phyloP scores from a whole-genome alignment of 2,888 invertebrate species.

The Troides aeacus region DNA sequence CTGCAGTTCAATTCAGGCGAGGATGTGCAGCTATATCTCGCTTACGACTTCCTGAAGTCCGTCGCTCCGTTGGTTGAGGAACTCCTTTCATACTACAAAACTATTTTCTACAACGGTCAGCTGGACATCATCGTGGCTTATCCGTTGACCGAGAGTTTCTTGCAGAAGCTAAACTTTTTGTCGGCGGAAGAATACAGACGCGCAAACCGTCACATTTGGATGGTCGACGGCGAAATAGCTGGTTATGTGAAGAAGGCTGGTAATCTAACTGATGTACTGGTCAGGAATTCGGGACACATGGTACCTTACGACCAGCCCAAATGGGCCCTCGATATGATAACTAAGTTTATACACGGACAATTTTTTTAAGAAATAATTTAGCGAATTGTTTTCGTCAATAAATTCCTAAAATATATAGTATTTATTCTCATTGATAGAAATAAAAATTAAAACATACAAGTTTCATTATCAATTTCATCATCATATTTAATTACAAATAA shows the following conservation, averaged over 20 bases:
- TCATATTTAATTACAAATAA: conserved; percentile 23
- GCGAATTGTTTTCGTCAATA: neutral
- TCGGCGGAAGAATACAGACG: conserved; percentile 81
- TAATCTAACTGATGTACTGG: conserved; percentile 85
- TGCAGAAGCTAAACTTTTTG: conserved; percentile 84
- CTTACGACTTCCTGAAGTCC: conserved; percentile 80
- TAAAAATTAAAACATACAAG: neutral
- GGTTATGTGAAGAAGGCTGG: conserved; percentile 86
- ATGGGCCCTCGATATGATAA: conserved; percentile 79
- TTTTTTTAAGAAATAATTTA: conserved; percentile 31
- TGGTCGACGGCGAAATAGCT: conserved; percentile 82
- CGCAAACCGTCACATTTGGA: conserved; percentile 84
- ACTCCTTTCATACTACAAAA: conserved; percentile 71
- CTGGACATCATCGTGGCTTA: conserved; percentile 83
- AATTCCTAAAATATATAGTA: neutral
- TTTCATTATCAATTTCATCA: conserved; percentile 1
- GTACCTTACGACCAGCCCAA: conserved; percentile 81
- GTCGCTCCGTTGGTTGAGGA: conserved; percentile 70
- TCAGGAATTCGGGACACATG: conserved; percentile 89
- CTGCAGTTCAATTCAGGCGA: conserved; percentile 71
- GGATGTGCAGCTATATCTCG: conserved; percentile 73
- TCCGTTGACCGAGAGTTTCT: conserved; percentile 81
- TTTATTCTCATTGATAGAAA: neutral
- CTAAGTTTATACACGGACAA: conserved; percentile 68
- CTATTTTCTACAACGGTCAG: conserved; percentile 84